These are phyloP conservation scores for Vandiemenella viatica DNA, from an alignment of 2,888 invertebrate genomes.

Conservation along the genomic window DNA sequence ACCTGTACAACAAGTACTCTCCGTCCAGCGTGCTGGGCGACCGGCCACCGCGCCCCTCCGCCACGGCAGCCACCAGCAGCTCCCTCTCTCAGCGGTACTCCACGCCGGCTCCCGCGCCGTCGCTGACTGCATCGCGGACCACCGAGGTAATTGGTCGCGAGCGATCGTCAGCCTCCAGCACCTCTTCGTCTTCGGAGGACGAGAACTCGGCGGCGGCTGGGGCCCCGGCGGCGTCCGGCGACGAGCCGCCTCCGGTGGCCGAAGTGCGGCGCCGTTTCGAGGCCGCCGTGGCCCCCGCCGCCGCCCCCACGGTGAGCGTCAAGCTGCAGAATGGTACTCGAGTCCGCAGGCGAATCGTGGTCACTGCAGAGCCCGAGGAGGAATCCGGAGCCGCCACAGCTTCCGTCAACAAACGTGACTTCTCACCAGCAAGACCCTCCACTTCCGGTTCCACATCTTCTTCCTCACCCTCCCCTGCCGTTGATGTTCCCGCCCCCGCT, in stretches of 20 bases:
- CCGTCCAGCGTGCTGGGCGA: constrained; percentile 56
- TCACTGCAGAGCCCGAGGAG: no score
- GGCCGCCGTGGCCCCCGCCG: constrained; percentile 20
- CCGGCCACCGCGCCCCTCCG: not conserved
- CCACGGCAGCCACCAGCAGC: not conserved
- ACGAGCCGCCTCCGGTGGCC: not conserved
- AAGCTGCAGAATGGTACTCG: no score
- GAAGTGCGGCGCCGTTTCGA: constrained; percentile 32
- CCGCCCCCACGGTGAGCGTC: not conserved
- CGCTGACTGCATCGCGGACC: not conserved
- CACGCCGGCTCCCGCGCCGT: not conserved
- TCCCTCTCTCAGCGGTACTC: not conserved
- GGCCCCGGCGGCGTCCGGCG: not conserved
- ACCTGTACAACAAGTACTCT: constrained; percentile 59
- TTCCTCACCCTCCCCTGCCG: no score
- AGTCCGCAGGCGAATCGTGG: no score
- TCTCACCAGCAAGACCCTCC: no score
- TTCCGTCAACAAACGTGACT: no score
- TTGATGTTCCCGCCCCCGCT: no score
- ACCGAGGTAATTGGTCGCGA: no score
- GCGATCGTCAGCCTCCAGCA: not conserved
- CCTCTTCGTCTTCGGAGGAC: not conserved
- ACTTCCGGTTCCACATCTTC: no score
- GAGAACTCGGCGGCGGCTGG: not conserved
- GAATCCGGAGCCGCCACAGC: no score